These are phyloP conservation scores for Chamaea fasciata DNA, from an alignment of 2,113 vertebrate species.

Conservation along the genomic window DNA sequence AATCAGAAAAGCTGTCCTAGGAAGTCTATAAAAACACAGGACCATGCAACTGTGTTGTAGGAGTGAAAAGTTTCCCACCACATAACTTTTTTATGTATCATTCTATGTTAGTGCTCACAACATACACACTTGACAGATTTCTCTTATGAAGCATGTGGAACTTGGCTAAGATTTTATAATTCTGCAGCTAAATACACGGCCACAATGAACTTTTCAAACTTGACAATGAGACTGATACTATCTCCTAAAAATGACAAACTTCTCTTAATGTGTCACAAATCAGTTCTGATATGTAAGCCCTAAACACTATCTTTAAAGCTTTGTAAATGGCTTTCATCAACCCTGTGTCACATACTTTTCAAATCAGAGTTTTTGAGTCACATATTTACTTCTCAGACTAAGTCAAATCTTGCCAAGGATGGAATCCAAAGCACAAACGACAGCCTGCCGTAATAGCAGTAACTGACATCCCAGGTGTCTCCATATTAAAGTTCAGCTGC, in stretches of 20 bases:
- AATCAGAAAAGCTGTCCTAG: background rate
- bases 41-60: background rate
- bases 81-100: background rate
- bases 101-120: background rate
- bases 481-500: accelerated
- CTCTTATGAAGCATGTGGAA: background rate
- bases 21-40: background rate
- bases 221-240: background rate
- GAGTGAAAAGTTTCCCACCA: background rate
- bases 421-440: background rate
- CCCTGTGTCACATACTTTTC: background rate
- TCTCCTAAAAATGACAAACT: background rate
- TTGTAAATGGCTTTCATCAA: background rate
- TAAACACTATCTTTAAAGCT: background rate
- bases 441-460: background rate
- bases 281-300: background rate
- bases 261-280: background rate
- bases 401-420: background rate
- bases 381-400: background rate
- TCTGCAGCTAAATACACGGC: background rate
- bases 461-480: background rate
- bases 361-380: background rate
- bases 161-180: background rate
- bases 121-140: background rate
- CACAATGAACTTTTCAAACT: background rate